Base-by-base conservation (phyloP, 2,113 vertebrate genomes). In the Arizona elegans region DNA sequence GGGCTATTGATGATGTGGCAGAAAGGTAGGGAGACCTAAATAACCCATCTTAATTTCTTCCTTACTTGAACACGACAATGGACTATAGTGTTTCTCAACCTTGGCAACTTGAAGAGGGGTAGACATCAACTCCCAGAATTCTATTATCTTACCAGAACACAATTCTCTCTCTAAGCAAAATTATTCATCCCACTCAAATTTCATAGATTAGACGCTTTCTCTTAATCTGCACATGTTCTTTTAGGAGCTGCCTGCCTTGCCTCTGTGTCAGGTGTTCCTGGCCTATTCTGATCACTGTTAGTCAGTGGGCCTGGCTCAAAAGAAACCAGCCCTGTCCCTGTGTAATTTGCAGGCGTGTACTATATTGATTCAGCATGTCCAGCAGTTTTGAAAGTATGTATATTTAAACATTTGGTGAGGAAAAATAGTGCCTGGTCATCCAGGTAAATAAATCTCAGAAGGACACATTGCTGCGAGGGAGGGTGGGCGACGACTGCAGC, bases 391-490 rank as follows among this genome's bases (percentile, higher is more conserved):
- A 85, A 50, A 43, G n/a, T 55, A 10, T 62, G 23, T 47, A 23
- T 23, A 62, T 29, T 65, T 24, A 90, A 65, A 3, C 33, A 62
- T 47, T 26, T 10, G 17, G 23, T 65, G 89, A 17, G 8, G 47
- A 29, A 65, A 29, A 53, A 53, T 70, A 53, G n/a, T 91, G 26
- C 4, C 50, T 87, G 55, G n/a, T 87, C 17, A 50, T 59, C 53
- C 38, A 19, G 24, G 50, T 47, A 47, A 86, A 29, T n/a, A 88
- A 88, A 26, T 4, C 6, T 43, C 53, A 0, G 24, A 24, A 1
- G 59, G 54, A 4, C 43, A 90, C 43, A 10, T 0, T 58, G 23
- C 0, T 0, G 0, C 53, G 13, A 13, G 87, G n/a, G 70, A 55
- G 56, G 56, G 43, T 1, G 0, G 43, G 43, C 0, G 43, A 47